Conservation (phyloP, 2,797 vertebrate genomes). For the Xiphophorus birchmanni region DNA sequence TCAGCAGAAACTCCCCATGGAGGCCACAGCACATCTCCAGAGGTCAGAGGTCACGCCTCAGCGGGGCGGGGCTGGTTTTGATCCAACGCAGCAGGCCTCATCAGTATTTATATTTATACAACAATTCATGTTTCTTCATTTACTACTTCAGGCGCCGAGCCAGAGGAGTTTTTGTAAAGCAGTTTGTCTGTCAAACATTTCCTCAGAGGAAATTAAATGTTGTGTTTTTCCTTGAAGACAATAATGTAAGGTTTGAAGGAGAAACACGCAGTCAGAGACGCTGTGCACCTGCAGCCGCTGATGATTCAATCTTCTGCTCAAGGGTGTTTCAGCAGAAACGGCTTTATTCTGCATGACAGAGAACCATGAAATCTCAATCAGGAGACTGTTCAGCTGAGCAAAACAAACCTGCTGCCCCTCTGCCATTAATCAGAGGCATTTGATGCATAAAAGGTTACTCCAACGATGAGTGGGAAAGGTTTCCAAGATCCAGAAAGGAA, state of each 20-base stretch:
- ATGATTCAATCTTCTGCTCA: conserved; percentile 41
- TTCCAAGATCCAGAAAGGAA: conserved; percentile 32
- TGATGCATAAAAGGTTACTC: conserved; percentile 54
- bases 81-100: not conserved
- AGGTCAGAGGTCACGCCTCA: not conserved
- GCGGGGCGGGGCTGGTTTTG: not conserved
- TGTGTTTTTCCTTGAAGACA: conserved; percentile 7
- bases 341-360: conserved; percentile 49
- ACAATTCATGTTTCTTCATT: not conserved
- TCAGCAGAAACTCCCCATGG: not conserved
- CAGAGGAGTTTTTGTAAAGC: conserved; percentile 10
- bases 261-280: conserved; percentile 1
- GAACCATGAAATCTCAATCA: conserved; percentile 52
- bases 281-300: conserved; percentile 19
- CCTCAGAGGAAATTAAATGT: conserved; percentile 41
- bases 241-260: conserved; percentile 31
- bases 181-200: conserved; percentile 19
- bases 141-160: conserved; percentile 1
- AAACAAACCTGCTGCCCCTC: conserved; percentile 33
- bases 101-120: not conserved
- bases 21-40: not conserved
- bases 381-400: conserved; percentile 34
- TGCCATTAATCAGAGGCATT: conserved; percentile 63
- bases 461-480: conserved; percentile 34
- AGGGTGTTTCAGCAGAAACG: conserved; percentile 38